Evolutionary conservation across 2,888 invertebrate species (phyloP), one percentile per base, ranked within the genome.

Genomic region (Agrochola circellaris): DNA sequence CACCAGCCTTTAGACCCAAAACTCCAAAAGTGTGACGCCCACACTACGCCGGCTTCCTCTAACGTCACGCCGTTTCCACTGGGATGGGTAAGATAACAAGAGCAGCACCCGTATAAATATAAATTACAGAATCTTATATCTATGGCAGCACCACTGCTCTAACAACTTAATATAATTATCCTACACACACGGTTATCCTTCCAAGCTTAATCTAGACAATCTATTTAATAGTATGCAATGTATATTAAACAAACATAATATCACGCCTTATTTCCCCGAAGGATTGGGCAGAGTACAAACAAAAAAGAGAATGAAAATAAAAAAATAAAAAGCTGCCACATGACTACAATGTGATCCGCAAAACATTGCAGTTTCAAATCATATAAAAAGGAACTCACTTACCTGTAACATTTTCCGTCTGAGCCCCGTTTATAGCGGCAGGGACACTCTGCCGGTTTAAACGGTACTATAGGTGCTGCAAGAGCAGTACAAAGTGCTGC

Each of bases 361-460:
- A 26, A 58, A 58, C 26, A 26, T 26, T 60, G 26, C 17, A 30
- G 26, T 26, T 60, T 60, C 4, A 30, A 60, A 60, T 60, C 26
- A 26, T 20, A 13, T 17, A 60, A n/a, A 26, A 30, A 60, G 30
- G 1, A 20, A 60, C 17, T 30, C 6, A 34, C 69, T 45, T 8
- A 69, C 77, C 34, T 68, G 67, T 66, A 20, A 73, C 75, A 77
- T 60, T 45, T 67, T 51, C 76, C 61, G n/a, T 76, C 61, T 11
- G 77, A 54, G 0, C 61, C 61, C 60, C 34, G 26, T 45, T 26
- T 77, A 11, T 56, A 56, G 15, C 61, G 45, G 30, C 45, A 0
- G 20, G 77, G 61, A 51, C 76, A 76, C 54, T 76, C 77, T 3
- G 68, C 67, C 2, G 76, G 77, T 26, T 62, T 77, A 23, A 76